A percentile compares a stretch with the other conserved stretches of the same genome.
These are phyloP conservation scores for Galeruca laticollis DNA, from an alignment of 2,888 invertebrate genomes.

Conservation along the genomic window DNA sequence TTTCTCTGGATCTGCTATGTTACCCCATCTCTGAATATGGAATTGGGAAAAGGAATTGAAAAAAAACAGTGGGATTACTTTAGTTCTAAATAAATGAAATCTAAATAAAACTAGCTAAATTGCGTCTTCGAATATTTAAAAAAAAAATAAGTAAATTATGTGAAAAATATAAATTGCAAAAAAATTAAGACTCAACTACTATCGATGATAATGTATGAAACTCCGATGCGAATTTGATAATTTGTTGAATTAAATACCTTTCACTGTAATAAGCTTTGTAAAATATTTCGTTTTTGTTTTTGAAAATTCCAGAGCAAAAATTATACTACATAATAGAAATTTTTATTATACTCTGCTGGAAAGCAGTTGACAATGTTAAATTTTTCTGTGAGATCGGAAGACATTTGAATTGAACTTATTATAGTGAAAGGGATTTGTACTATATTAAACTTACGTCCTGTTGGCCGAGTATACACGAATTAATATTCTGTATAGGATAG, in stretches of 20 bases:
- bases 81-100: too few species aligned
- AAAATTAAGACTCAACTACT: slow-evolving; percentile 13
- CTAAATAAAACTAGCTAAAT: not conserved
- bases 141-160: slow-evolving; percentile 10
- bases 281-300: not conserved
- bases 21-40: slow-evolving; percentile 71
- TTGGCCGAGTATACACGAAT: slow-evolving; percentile 87
- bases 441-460: slow-evolving; percentile 83
- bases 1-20: slow-evolving; percentile 63
- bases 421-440: not conserved
- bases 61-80: slow-evolving; percentile 35
- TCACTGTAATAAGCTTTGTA: not conserved
- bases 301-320: too few species aligned
- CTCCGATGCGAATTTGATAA: not conserved
- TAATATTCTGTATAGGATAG: slow-evolving; percentile 89
- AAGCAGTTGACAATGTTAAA: too few species aligned
- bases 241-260: not conserved
- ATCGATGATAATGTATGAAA: not conserved
- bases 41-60: slow-evolving; percentile 70
- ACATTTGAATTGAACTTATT: not conserved
- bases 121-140: not conserved
- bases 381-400: too few species aligned
- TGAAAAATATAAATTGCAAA: slow-evolving; percentile 1
- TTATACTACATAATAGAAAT: too few species aligned
- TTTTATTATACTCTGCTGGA: too few species aligned